Base-by-base conservation (phyloP, 2,113 vertebrate genomes). In the Sciurus niger region DNA sequence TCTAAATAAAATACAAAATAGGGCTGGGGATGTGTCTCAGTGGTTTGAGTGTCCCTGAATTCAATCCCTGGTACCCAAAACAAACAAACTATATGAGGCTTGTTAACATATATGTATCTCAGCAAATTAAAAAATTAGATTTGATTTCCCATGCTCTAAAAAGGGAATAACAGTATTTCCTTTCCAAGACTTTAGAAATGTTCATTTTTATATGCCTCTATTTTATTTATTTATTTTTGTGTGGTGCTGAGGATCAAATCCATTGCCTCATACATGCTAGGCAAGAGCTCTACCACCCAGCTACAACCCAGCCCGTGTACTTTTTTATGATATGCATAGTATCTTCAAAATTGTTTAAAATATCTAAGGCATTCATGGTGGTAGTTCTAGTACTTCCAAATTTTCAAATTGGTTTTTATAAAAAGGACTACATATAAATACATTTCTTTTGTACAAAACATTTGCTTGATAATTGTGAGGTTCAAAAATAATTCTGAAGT, bases 311-410 rank as follows among this genome's bases (percentile, higher is more conserved):
- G 5, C 18, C 55, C 55, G 20, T 58, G 55, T 32, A 37, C 78
- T n/a, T n/a, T 40, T 65, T 86, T 24, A 18, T 43, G 72, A 3
- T 37, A 87, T 37, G 10, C 11, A 89, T 70, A 89, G 3, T n/a
- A 4, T 40, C 20, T 72, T 5, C 30, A 12, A 63, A 89, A 37
- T 2, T 67, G 4, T 51, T 60, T 78, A 34, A 8, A 48, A 83
- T 51, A 65, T 3, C 24, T 48, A 12, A 34, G 4, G 0, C 24
- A n/a, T 0, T 1, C 17, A 37, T 34, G 1, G 8, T 22, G 11
- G 1, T 67, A 32, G 4, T 68, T 74, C 17, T 87, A 43, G 32
- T 72, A 37, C 7, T 82, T 91, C 51, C 37, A 70, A 55, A 24
- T 73, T 55, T 32, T 46, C 1, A 84, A 40, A 51, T n/a, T 32